Base-by-base conservation (phyloP, 2,888 invertebrate species). In the Eupithecia centaureata region DNA sequence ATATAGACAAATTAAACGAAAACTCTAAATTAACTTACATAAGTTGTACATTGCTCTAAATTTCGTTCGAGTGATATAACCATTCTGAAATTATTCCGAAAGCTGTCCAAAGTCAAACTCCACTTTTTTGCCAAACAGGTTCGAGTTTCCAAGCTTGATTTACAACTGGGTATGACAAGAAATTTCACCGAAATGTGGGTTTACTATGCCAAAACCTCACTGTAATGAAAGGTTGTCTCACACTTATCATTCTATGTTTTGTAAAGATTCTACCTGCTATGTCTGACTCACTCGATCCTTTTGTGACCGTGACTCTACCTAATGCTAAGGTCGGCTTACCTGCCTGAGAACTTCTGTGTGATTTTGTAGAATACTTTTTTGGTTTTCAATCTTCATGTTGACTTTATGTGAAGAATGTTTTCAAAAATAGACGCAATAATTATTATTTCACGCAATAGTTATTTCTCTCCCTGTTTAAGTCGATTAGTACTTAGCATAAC, bases 251-350 rank as follows among this genome's bases (percentile, higher is more conserved):
- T 18, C 56, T 35, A 64, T 65, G 70, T 73, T 72, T 68, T n/a
- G 30, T 67, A 77, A 82, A 79, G 80, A 75, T 67, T 64, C 77
- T 86, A 86, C 87, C 88, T 87, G 86, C 70, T 61, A 67, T 63
- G 74, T 70, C 69, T 85, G 86, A 86, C 78, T 85, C 83, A 85
- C 76, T 76, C 81, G 76, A 79, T 78, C 78, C 75, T 80, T 81
- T 85, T 86, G 77, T 77, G 65, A 67, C 81, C 80, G 75, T 82
- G 79, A 80, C 81, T 82, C 79, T 77, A 63, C 38, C 18, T 69
- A 71, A 72, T 68, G 68, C 67, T 71, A 74, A 70, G 71, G 71
- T 65, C 67, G 61, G 59, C 67, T 72, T 79, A 78, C 79, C 77
- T 78, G 77, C 61, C 67, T 61, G 65, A 30, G 18, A 33, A 5